Percentiles rank a stretch among this genome's conserved stretches.
phyloP scores from a whole-genome alignment of 2,113 vertebrate genomes.

The Cisticola juncidis region DNA sequence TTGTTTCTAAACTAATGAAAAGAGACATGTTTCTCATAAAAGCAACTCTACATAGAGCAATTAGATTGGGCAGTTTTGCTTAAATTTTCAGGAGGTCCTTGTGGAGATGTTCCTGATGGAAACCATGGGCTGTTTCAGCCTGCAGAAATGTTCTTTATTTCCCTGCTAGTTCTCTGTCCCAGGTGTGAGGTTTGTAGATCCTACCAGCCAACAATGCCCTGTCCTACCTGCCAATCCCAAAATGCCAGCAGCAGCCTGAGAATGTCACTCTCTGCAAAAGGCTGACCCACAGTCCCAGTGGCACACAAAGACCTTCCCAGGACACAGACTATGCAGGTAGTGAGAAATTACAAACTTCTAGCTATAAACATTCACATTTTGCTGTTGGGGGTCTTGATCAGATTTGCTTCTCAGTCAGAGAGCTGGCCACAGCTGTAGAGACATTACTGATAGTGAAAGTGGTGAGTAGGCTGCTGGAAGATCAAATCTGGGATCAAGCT shows the following conservation, averaged over 20 bases:
- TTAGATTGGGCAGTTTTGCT: rapidly evolving
- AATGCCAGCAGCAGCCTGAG: background rate
- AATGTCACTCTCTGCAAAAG: background rate
- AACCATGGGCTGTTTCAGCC: background rate
- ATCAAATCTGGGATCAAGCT: background rate
- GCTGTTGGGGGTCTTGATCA: background rate
- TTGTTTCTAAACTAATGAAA: background rate
- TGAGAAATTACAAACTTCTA: background rate
- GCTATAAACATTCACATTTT: background rate
- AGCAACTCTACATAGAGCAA: background rate
- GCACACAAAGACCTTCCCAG: background rate
- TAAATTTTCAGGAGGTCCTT: background rate
- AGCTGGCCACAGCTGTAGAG: background rate
- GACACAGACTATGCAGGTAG: background rate
- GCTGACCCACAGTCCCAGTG: background rate
- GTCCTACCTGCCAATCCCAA: background rate
- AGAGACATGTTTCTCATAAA: background rate
- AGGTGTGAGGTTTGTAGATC: background rate
- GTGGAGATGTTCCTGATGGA: background rate
- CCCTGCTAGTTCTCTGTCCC: background rate
- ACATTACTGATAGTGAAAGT: background rate
- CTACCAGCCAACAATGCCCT: background rate
- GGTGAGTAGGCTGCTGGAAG: background rate
- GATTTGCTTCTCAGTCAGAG: background rate
- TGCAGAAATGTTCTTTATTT: background rate